Evolutionary conservation across 2,888 invertebrate species (phyloP).

Genomic region (Torymus auratus): DNA sequence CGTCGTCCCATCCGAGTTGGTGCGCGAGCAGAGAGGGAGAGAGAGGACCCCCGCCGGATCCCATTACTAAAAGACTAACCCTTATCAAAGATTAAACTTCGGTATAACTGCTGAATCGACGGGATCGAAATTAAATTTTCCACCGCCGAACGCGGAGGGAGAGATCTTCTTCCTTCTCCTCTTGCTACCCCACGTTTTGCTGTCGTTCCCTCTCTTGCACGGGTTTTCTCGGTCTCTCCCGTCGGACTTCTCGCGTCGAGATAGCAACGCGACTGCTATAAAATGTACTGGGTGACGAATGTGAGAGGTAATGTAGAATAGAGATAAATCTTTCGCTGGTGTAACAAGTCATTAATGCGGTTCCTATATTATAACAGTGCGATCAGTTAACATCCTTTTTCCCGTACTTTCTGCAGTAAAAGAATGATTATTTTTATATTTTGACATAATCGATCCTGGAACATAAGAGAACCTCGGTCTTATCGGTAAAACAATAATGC

Average conservation of each 20-base stretch:
- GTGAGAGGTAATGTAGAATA: neutral
- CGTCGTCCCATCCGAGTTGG: conserved; percentile 32
- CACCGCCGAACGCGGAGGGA: conserved; percentile 64
- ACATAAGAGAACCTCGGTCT: no score
- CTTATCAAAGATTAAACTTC: conserved; percentile 79
- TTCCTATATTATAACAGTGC: no score
- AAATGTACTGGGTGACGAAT: conserved; percentile 31
- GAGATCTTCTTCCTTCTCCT: conserved; percentile 46
- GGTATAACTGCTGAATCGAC: conserved; percentile 80
- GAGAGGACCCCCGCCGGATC: conserved; percentile 69
- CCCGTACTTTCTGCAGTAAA: no score
- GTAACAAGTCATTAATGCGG: no score
- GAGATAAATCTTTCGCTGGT: conserved; percentile 1
- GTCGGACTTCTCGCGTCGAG: conserved; percentile 49
- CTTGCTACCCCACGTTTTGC: conserved; percentile 53
- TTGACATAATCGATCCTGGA: no score
- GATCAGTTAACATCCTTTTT: neutral
- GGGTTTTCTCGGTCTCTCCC: conserved; percentile 56
- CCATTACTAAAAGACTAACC: conserved; percentile 78
- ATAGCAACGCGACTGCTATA: neutral
- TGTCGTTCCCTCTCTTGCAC: conserved; percentile 27
- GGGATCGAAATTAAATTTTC: conserved; percentile 80
- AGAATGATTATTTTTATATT: no score
- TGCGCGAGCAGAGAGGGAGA: conserved; percentile 58
- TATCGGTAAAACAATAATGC: conserved; percentile 14